Evolutionary conservation across 2,113 vertebrate genomes (phyloP).

Genomic region (Grus americana): DNA sequence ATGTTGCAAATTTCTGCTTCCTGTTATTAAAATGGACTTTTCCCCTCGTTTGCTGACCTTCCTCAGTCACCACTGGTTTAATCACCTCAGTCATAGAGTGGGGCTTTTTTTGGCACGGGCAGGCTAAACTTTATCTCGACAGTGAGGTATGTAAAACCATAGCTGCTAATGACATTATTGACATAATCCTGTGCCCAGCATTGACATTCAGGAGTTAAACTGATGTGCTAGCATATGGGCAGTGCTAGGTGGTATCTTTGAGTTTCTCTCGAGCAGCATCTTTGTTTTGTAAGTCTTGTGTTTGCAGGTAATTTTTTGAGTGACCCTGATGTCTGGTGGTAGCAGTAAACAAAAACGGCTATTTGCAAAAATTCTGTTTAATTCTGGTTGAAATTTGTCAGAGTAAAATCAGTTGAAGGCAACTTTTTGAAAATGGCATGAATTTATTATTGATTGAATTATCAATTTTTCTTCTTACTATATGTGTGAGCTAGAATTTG

Average conservation of each 20-base stretch:
- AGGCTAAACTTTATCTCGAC: not conserved
- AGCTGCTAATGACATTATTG: not conserved
- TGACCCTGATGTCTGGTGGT: not conserved
- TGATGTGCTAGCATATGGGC: fast-evolving
- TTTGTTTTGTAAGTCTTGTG: not conserved
- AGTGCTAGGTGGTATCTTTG: not conserved
- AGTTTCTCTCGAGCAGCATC: not conserved
- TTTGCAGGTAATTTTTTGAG: not conserved
- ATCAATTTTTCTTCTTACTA: fast-evolving
- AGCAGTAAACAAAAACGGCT: not conserved
- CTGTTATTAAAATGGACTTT: not conserved
- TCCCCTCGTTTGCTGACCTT: not conserved
- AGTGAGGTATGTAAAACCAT: not conserved
- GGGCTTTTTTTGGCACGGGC: too few species aligned
- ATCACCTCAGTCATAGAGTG: too few species aligned
- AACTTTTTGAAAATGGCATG: not conserved
- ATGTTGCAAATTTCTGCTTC: not conserved
- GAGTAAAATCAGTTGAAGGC: not conserved
- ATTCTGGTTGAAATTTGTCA: not conserved
- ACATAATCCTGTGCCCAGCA: not conserved
- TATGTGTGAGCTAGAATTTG: not conserved
- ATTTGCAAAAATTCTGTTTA: not conserved
- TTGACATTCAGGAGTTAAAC: not conserved
- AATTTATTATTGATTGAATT: not conserved
- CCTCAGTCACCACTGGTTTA: not conserved